Conservation (phyloP, 2,888 invertebrate genomes). For the Thymelicus lineola region DNA sequence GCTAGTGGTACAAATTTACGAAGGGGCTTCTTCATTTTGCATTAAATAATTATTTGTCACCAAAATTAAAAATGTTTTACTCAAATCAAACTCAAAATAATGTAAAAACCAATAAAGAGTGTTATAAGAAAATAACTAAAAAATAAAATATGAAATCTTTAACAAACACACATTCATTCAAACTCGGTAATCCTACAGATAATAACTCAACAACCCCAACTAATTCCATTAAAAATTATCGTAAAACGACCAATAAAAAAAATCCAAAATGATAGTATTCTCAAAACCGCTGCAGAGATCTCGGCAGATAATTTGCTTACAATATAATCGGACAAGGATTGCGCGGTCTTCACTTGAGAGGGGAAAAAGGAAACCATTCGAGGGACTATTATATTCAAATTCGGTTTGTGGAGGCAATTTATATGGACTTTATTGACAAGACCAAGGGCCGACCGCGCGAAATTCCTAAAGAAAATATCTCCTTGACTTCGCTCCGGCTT, state of each 20-base stretch:
- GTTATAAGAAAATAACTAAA: not conserved
- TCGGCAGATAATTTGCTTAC: slow-evolving; percentile 84
- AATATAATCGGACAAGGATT: slow-evolving; percentile 83
- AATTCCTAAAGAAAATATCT: slow-evolving; percentile 76
- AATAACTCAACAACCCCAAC: slow-evolving; percentile 47
- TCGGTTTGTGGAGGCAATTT: slow-evolving; percentile 80
- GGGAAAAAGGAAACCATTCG: slow-evolving; percentile 75
- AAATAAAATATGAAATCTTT: not conserved
- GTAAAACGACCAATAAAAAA: slow-evolving; percentile 33
- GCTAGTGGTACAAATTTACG: no score
- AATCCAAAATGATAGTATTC: slow-evolving; percentile 22
- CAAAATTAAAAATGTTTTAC: no score
- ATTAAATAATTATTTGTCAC: no score
- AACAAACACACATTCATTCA: not conserved
- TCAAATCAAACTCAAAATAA: no score
- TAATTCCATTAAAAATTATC: slow-evolving; percentile 51
- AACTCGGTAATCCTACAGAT: not conserved
- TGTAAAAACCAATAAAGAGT: no score
- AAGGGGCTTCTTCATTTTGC: no score
- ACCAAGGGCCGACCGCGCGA: slow-evolving; percentile 68
- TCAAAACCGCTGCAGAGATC: slow-evolving; percentile 72
- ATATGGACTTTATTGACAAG: slow-evolving; percentile 84
- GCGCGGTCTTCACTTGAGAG: slow-evolving; percentile 72
- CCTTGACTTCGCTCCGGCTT: slow-evolving; percentile 62
- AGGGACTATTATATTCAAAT: slow-evolving; percentile 84